Evolutionary conservation across 2,113 vertebrate species (phyloP).

Genomic region (Dascyllus trimaculatus): DNA sequence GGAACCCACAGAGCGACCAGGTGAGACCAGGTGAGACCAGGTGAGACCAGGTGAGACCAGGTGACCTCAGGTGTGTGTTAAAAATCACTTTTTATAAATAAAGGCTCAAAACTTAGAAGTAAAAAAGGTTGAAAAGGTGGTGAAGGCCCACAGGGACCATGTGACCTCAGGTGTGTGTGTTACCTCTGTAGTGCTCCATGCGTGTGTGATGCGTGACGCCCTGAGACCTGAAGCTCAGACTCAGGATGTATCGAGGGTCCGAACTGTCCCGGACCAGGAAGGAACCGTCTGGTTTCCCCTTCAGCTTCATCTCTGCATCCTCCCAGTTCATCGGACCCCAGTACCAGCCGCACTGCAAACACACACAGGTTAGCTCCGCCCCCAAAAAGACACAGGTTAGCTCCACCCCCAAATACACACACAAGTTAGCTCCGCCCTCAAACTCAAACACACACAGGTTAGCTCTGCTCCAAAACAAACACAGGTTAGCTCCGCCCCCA

Average conservation of each 20-base stretch:
- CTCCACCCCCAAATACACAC: constrained; percentile 11
- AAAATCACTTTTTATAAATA: too few species aligned
- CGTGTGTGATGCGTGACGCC: constrained; percentile 86
- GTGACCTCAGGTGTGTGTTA: not conserved
- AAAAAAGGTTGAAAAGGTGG: too few species aligned
- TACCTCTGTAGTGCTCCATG: constrained; percentile 83
- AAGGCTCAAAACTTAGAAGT: too few species aligned
- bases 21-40: too few species aligned
- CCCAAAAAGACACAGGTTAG: too few species aligned
- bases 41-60: too few species aligned
- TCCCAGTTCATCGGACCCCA: constrained; percentile 94
- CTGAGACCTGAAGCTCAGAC: constrained; percentile 97
- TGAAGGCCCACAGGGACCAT: not conserved
- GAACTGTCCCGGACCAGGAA: constrained; percentile 98
- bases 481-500: too few species aligned
- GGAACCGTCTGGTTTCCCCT: constrained; percentile 95
- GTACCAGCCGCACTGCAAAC: constrained; percentile 91
- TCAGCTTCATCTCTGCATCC: constrained; percentile 96
- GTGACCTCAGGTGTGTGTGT: constrained; percentile 25
- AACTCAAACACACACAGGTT: too few species aligned
- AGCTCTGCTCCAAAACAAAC: too few species aligned
- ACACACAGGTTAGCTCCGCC: constrained; percentile 4
- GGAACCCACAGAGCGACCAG: too few species aligned
- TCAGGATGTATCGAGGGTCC: constrained; percentile 96
- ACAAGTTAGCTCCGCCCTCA: too few species aligned